Conservation (phyloP, 1,140 invertebrate genomes). For the Temnothorax curvispinosus region DNA sequence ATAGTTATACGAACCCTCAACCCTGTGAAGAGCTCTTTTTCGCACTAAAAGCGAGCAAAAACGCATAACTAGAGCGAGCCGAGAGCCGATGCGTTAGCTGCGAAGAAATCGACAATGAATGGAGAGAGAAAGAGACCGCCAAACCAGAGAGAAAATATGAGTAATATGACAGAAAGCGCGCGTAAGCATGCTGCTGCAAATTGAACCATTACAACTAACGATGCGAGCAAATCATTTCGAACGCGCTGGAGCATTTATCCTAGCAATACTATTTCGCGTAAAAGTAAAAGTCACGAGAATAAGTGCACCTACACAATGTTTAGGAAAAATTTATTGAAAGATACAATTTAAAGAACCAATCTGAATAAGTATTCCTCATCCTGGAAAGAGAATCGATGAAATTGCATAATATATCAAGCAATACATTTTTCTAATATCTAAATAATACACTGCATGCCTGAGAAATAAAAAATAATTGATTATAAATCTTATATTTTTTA, state of each 20-base stretch:
- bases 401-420: background rate
- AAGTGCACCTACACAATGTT: background rate
- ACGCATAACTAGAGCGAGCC: constrained; percentile 26
- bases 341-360: background rate
- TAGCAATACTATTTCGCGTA: background rate
- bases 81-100: constrained; percentile 35
- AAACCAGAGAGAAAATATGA: constrained; percentile 17
- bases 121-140: background rate
- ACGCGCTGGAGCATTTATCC: background rate
- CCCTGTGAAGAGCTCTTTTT: constrained; percentile 17
- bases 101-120: constrained; percentile 21
- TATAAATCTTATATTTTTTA: background rate
- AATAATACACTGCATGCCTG: background rate
- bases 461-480: background rate
- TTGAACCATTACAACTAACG: constrained; percentile 73
- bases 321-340: background rate
- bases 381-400: background rate
- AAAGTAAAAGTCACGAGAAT: background rate
- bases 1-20: constrained; percentile 64
- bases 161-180: constrained; percentile 13
- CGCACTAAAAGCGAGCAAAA: constrained; percentile 29
- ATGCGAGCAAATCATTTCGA: constrained; percentile 64
- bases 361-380: background rate
- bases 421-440: background rate
- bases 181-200: constrained; percentile 65